A percentile compares a stretch with the other conserved stretches of the same genome.
Evolutionary conservation across 2,797 vertebrate species (phyloP).

Genomic region (Helarctos malayanus): DNA sequence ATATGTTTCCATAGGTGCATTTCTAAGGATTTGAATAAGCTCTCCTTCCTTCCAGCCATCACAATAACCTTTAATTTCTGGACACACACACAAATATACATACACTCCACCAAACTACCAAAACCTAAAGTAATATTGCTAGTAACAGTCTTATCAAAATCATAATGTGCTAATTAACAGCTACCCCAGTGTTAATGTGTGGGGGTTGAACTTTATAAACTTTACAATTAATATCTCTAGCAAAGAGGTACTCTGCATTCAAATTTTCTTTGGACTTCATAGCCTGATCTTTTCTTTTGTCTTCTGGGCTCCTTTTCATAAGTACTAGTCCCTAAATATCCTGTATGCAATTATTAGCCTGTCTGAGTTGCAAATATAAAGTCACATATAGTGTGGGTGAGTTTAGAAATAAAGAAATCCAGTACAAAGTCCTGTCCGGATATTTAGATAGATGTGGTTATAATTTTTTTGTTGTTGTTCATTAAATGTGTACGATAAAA

Average conservation of each 20-base stretch:
- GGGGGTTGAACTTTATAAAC: not conserved
- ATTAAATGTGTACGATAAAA: not conserved
- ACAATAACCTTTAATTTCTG: not conserved
- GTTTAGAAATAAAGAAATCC: not conserved
- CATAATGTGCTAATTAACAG: constrained; percentile 37
- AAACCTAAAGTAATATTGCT: not conserved
- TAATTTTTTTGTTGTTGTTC: not conserved
- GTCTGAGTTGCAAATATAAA: not conserved
- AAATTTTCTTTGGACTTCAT: not conserved
- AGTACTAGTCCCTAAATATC: not conserved
- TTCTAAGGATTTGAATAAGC: not conserved
- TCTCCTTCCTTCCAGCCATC: not conserved
- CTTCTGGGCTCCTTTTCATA: not conserved
- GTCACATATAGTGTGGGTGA: not conserved
- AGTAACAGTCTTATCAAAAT: constrained; percentile 27
- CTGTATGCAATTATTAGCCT: not conserved
- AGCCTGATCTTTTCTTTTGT: not conserved
- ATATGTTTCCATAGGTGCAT: constrained; percentile 36
- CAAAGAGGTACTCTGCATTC: not conserved
- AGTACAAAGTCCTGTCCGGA: not conserved
- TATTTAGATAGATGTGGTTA: not conserved
- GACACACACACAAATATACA: not conserved
- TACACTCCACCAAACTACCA: not conserved
- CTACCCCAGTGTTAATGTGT: not conserved
- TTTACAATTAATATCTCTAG: not conserved